Conservation (phyloP, 2,888 invertebrate genomes). For the Keiferia lycopersicella region DNA sequence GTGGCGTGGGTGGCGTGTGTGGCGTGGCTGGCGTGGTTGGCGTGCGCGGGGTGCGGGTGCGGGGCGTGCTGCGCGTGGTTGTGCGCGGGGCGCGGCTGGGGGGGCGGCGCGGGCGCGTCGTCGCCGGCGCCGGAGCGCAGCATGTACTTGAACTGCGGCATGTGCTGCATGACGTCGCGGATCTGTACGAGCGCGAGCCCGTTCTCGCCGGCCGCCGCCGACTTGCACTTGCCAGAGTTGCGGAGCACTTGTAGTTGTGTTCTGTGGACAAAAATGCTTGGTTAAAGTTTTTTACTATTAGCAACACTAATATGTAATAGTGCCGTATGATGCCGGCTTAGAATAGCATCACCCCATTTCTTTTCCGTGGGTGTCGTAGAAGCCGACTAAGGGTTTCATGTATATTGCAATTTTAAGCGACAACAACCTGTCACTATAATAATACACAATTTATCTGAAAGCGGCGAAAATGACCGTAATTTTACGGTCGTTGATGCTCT, state of each 20-base stretch:
- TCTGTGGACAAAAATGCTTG: slow-evolving; percentile 57
- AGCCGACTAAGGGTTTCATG: no score
- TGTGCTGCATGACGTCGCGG: slow-evolving; percentile 90
- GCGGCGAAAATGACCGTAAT: no score
- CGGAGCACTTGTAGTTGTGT: slow-evolving; percentile 88
- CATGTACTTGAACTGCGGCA: slow-evolving; percentile 95
- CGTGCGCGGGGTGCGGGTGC: slow-evolving; percentile 42
- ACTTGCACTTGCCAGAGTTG: slow-evolving; percentile 87
- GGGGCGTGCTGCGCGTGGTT: slow-evolving; percentile 33
- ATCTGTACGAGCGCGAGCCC: slow-evolving; percentile 90
- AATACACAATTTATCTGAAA: no score
- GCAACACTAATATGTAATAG: no score
- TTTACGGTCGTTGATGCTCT: no score
- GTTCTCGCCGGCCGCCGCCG: slow-evolving; percentile 84
- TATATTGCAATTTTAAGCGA: no score
- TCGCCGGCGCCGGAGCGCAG: slow-evolving; percentile 78
- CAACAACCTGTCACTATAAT: no score
- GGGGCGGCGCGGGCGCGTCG: slow-evolving; percentile 36
- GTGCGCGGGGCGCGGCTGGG: slow-evolving; percentile 43
- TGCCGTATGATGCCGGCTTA: no score
- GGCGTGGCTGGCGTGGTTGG: slow-evolving; percentile 42
- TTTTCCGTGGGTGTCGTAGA: no score
- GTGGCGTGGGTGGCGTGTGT: slow-evolving; percentile 41
- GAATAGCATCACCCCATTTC: no score
- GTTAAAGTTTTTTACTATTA: not conserved